A percentile compares a stretch with the other conserved stretches of the same genome.
These are phyloP conservation scores for Epirrhoe tristata DNA, from an alignment of 2,888 invertebrate genomes.

Conservation along the genomic window DNA sequence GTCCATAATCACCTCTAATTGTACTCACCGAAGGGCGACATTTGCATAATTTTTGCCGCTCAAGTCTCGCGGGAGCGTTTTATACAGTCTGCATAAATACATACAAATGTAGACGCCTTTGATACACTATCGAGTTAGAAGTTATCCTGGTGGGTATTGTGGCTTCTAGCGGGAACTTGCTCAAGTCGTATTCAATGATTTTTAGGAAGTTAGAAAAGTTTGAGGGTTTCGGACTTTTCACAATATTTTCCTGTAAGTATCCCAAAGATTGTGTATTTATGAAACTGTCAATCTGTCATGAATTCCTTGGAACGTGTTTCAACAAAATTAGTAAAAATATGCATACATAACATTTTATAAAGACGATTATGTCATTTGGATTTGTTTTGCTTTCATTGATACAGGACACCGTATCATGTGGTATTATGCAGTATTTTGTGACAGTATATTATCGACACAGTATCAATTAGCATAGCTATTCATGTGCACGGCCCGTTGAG, in stretches of 20 bases:
- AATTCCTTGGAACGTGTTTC: too few species aligned
- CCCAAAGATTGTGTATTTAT: background rate
- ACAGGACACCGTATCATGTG: background rate
- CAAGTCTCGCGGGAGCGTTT: conserved; percentile 65
- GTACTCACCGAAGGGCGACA: conserved; percentile 70
- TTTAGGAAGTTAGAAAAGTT: conserved; percentile 25
- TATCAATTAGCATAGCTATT: conserved; percentile 54
- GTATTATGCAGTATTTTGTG: conserved; percentile 27
- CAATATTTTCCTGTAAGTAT: conserved; percentile 3
- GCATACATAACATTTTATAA: too few species aligned
- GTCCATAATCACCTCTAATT: conserved; percentile 79
- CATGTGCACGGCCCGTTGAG: conserved; percentile 55
- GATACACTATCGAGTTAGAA: conserved; percentile 68
- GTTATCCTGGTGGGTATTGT: conserved; percentile 45
- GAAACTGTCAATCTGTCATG: background rate
- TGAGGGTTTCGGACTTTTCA: background rate
- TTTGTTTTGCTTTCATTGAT: too few species aligned
- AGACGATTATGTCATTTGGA: too few species aligned
- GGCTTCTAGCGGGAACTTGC: conserved; percentile 32
- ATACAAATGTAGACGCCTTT: conserved; percentile 55
- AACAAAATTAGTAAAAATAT: too few species aligned
- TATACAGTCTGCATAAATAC: conserved; percentile 73
- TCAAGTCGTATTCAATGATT: conserved; percentile 25
- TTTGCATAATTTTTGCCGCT: conserved; percentile 77
- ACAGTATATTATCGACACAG: conserved; percentile 42